A percentile compares a stretch with the other conserved stretches of the same genome.
phyloP scores from a whole-genome alignment of 92 coral and sea anemone species.

The Scolanthus callimorphus region DNA sequence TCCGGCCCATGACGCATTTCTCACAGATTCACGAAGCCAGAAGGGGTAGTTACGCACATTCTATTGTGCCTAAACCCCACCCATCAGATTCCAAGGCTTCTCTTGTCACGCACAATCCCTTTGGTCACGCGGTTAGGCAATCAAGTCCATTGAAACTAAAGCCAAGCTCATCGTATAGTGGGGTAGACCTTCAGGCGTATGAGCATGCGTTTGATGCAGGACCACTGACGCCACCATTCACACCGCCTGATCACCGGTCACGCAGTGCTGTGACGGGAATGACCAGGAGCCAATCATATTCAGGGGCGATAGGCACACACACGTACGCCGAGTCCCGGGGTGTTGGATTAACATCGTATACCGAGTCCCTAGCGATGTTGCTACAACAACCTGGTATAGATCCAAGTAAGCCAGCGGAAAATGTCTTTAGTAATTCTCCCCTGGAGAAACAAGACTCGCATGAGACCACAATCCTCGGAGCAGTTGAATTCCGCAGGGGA shows the following conservation, averaged over 20 bases:
- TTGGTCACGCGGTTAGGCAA: not conserved
- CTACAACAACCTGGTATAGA: too few species aligned
- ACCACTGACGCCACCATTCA: constrained; percentile 2
- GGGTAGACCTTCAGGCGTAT: not conserved
- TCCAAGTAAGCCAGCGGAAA: too few species aligned
- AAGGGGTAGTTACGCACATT: not conserved
- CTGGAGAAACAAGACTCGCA: too few species aligned
- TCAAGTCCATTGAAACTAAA: not conserved
- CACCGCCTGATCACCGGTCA: not conserved
- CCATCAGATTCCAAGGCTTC: not conserved
- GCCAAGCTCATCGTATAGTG: not conserved
- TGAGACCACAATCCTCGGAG: too few species aligned
- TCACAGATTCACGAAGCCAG: not conserved
- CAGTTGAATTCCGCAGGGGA: too few species aligned
- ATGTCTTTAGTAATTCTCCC: too few species aligned
- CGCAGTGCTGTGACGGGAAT: not conserved
- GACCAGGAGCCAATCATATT: not conserved
- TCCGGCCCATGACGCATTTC: not conserved
- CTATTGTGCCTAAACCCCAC: not conserved
- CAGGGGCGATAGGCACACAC: not conserved
- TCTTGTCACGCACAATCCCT: not conserved
- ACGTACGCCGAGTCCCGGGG: not conserved
- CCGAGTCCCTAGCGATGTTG: too few species aligned
- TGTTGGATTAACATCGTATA: not conserved
- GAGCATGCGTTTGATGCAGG: not conserved